Evolutionary conservation across 2,113 vertebrate genomes (phyloP).

Genomic region (Pholis gunnellus): DNA sequence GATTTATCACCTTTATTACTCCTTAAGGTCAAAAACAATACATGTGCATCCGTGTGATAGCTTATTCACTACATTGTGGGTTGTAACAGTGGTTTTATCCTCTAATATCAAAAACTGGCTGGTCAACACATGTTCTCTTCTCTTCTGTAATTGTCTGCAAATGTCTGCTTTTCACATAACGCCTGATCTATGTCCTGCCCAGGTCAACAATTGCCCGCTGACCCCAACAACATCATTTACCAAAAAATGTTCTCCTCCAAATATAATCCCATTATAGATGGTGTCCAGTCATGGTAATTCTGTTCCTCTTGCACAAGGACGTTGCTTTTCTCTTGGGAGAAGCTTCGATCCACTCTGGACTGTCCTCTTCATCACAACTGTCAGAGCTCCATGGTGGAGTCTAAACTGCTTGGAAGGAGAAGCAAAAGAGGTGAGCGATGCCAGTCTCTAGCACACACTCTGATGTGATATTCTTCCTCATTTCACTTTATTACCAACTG

Average conservation of each 20-base stretch:
- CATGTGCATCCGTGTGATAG: no score
- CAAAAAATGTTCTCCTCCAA: no score
- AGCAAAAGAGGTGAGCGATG: background rate
- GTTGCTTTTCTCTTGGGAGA: constrained; percentile 23
- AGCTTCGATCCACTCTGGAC: constrained; percentile 2
- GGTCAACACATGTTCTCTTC: background rate
- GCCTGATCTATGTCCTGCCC: background rate
- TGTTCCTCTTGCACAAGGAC: constrained; percentile 12
- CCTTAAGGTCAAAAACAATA: no score
- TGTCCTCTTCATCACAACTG: constrained; percentile 29
- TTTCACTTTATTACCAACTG: constrained; percentile 6
- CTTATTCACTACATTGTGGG: no score
- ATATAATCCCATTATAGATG: constrained; percentile 9
- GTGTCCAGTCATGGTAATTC: background rate
- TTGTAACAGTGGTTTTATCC: background rate
- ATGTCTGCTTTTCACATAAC: background rate
- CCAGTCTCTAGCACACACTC: background rate
- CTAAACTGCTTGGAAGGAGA: background rate
- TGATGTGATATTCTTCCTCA: constrained; percentile 13
- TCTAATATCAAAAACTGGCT: background rate
- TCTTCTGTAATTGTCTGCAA: background rate
- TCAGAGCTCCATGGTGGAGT: constrained; percentile 8
- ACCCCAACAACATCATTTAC: background rate
- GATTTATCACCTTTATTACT: background rate
- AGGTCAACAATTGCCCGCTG: background rate